phyloP scores from a whole-genome alignment of 1,140 invertebrate species.

The Nylanderia fulva region DNA sequence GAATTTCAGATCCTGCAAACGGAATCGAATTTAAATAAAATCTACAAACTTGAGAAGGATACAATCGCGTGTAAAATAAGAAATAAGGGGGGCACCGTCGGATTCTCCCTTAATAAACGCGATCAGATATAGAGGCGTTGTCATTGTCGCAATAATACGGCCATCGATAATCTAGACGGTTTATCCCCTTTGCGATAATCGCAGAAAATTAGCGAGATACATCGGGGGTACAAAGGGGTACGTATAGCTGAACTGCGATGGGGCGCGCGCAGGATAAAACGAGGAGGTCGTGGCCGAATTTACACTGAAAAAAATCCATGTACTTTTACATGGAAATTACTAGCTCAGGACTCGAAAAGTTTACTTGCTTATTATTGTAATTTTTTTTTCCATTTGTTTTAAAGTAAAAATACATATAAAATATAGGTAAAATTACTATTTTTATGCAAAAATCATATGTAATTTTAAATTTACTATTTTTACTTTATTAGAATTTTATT shows the following conservation, averaged over 20 bases:
- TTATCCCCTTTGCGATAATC: constrained; percentile 36
- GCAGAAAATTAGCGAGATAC: constrained; percentile 7
- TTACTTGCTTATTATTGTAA: too few species aligned
- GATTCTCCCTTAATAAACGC: not conserved
- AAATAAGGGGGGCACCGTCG: not conserved
- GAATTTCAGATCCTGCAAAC: not conserved
- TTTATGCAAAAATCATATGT: too few species aligned
- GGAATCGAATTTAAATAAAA: constrained; percentile 14
- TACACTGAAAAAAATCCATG: too few species aligned
- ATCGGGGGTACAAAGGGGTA: not conserved
- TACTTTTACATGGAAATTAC: too few species aligned
- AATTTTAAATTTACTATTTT: too few species aligned
- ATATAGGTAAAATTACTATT: too few species aligned
- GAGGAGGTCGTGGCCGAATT: constrained; percentile 68
- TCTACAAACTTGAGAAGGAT: not conserved
- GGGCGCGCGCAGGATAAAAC: not conserved
- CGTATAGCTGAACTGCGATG: constrained; percentile 33
- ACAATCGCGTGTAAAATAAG: not conserved
- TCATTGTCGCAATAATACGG: constrained; percentile 21
- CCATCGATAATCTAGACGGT: constrained; percentile 32
- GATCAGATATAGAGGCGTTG: constrained; percentile 8
- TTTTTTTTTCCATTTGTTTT: too few species aligned
- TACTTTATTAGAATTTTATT: too few species aligned
- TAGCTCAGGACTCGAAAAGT: too few species aligned
- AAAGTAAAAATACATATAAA: too few species aligned